These are phyloP conservation scores for Chymomyza caudatula DNA, from an alignment of 2,888 invertebrate species.

Conservation along the genomic window DNA sequence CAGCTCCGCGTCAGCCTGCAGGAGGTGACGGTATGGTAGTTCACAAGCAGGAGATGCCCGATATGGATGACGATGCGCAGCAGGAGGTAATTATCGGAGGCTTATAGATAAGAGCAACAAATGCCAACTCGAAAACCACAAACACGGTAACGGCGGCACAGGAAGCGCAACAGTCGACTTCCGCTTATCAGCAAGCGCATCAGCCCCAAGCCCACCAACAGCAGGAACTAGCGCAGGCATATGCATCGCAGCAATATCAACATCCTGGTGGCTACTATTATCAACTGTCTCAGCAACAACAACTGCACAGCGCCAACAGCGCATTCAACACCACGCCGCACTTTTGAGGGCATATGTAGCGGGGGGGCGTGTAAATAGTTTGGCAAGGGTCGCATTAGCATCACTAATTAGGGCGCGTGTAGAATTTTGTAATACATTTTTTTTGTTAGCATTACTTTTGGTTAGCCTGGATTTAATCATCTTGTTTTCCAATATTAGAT, in stretches of 20 bases:
- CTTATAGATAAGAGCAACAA: constrained; percentile 74
- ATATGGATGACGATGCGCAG: constrained; percentile 78
- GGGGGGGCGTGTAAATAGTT: not conserved
- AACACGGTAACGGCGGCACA: constrained; percentile 30
- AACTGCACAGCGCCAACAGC: constrained; percentile 7
- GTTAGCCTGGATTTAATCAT: not conserved
- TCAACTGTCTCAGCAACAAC: constrained; percentile 32
- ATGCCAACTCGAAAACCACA: constrained; percentile 46
- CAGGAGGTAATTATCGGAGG: constrained; percentile 77
- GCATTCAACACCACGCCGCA: constrained; percentile 7
- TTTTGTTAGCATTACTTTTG: not conserved
- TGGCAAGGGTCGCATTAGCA: not conserved
- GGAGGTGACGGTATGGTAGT: constrained; percentile 69
- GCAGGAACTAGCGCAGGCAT: constrained; percentile 22
- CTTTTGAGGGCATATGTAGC: not conserved
- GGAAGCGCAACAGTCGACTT: constrained; percentile 11
- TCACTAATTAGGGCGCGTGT: not conserved
- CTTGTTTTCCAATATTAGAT: not conserved
- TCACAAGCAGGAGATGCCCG: constrained; percentile 77
- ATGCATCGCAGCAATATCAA: constrained; percentile 32
- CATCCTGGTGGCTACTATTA: constrained; percentile 44
- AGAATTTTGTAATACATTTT: not conserved
- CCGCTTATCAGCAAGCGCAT: constrained; percentile 2
- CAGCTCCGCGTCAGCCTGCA: constrained; percentile 79
- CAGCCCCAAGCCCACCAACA: constrained; percentile 8